A percentile compares a stretch with the other conserved stretches of the same genome.
Evolutionary conservation across 2,797 vertebrate genomes (phyloP).

Genomic region (Peromyscus eremicus): DNA sequence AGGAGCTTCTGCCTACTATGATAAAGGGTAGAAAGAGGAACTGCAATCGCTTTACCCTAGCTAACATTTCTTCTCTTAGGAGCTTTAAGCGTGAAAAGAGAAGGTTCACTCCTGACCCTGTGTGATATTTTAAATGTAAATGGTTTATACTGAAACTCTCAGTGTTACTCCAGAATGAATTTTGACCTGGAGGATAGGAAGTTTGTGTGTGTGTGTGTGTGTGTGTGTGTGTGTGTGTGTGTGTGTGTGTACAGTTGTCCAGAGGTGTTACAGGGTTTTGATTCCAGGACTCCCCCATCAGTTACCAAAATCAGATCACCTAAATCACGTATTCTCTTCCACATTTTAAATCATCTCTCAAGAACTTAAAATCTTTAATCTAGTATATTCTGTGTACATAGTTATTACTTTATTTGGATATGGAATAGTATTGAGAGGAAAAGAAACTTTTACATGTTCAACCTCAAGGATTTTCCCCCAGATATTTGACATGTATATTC

Average conservation of each 20-base stretch:
- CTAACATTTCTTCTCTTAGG: neutral
- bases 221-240: neutral
- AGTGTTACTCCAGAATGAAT: conserved; percentile 2
- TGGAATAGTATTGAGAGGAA: neutral
- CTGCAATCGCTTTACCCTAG: neutral
- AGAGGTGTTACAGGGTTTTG: neutral
- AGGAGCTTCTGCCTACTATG: neutral
- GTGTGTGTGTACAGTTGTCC: neutral
- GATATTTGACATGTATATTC: neutral
- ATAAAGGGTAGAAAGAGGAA: conserved; percentile 8
- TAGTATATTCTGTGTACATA: neutral
- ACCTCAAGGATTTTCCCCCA: neutral
- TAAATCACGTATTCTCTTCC: neutral
- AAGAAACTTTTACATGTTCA: neutral
- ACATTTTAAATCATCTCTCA: neutral
- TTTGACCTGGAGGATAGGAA: neutral
- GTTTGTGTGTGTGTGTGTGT: neutral
- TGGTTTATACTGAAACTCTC: neutral
- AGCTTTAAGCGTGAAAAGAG: neutral
- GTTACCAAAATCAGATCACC: neutral
- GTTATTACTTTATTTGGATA: neutral
- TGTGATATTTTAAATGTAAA: neutral
- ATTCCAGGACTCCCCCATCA: neutral
- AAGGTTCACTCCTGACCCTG: conserved; percentile 28
- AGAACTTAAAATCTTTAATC: neutral